Base-by-base conservation (phyloP, 2,797 vertebrate species). In the Acanthopagrus latus region DNA sequence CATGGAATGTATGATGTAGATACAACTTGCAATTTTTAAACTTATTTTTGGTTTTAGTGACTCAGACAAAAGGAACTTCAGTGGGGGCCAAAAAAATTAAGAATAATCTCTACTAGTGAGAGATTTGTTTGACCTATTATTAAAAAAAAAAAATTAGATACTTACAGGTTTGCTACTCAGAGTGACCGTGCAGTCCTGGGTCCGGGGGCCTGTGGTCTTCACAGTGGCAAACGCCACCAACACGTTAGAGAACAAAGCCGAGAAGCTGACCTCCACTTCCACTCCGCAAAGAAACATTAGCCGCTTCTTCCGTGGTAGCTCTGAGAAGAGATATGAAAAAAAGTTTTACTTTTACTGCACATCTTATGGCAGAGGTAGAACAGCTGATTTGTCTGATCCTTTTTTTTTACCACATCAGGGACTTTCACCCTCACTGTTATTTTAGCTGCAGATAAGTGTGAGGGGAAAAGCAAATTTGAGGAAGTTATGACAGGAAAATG, bases 211-310 rank as follows among this genome's bases (percentile, higher is more conserved):
- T 2, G 57, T 83, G 0, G 60, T 74, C 83, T 93, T 96, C 46
- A 97, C 86, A 48, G 83, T 93, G 38, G 95, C 96, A 14, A 96
- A 97, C 56, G 92, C 91, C 0, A 94, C 91, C 84, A 97, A 77
- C 62, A 97, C 90, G 1, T 98, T 98, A 44, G 96, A 97, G 92
- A 97, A 98, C 72, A 97, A 86, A 5, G 86, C 91, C 3, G 94
- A 95, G 86, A 96, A 97, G 84, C 78, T 91, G 38, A 98, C 87
- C 91, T 97, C 93, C 77, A 94, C 96, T 78, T 74, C 91, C 0
- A 72, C 94, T 4, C 96, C 94, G 0, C 97, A 97, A 0, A 85
- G 89, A 85, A 97, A 98, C 38, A 64, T 83, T 87, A 97, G 52
- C 0, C 12, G 76, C 75, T 77, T 92, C 70, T 83, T 93, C n/a